A percentile compares a stretch with the other conserved stretches of the same genome.
phyloP scores from a whole-genome alignment of 2,797 vertebrate genomes.

The Falco cherrug region DNA sequence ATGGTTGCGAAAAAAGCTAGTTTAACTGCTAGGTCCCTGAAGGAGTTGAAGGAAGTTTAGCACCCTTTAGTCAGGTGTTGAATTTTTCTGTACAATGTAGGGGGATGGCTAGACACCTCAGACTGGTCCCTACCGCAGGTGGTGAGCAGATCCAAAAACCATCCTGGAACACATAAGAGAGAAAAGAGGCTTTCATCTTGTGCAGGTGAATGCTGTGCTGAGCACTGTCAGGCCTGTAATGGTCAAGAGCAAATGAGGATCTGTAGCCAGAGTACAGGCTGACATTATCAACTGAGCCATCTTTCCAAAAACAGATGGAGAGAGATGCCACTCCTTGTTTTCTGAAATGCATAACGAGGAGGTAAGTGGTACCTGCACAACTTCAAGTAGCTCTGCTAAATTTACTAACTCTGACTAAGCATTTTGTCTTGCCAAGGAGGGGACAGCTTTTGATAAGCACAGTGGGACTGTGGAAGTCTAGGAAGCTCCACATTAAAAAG shows the following conservation, averaged over 20 bases:
- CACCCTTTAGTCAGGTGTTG: neutral
- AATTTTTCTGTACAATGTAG: neutral
- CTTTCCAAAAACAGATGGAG: neutral
- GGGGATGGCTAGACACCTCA: neutral
- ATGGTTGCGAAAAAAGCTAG: neutral
- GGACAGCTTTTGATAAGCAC: neutral
- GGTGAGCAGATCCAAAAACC: neutral
- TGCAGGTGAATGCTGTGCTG: neutral
- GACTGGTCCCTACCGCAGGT: rapidly evolving
- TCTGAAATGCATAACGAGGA: neutral
- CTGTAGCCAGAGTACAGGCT: neutral
- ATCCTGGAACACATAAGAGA: neutral
- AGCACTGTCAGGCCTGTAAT: neutral
- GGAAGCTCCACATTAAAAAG: neutral
- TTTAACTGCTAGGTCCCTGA: neutral
- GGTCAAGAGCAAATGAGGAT: neutral
- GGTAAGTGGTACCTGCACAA: neutral
- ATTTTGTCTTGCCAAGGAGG: neutral
- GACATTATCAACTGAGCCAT: neutral
- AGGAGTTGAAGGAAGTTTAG: neutral
- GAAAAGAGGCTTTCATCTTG: neutral
- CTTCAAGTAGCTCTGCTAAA: neutral
- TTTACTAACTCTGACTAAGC: neutral
- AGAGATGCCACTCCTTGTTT: neutral
- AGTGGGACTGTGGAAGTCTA: neutral